Evolutionary conservation across 2,113 vertebrate genomes (phyloP).

Genomic region (Nycticorax nycticorax): DNA sequence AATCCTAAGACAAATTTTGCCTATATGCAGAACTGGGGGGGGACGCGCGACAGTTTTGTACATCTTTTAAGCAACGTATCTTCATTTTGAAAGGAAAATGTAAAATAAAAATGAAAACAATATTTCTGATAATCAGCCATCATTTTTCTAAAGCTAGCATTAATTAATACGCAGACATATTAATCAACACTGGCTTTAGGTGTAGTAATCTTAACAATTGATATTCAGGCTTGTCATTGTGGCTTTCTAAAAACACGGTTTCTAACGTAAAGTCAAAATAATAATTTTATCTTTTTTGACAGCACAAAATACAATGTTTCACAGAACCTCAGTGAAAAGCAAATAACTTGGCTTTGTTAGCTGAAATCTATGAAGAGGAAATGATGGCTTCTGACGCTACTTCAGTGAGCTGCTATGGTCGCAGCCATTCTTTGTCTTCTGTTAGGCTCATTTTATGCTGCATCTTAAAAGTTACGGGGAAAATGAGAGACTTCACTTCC

Average conservation of each 20-base stretch:
- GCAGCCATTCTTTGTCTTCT: not conserved
- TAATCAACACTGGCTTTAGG: constrained; percentile 25
- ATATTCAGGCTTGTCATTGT: not conserved
- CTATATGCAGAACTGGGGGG: not conserved
- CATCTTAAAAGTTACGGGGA: not conserved
- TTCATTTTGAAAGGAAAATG: constrained; percentile 28
- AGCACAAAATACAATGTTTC: not conserved
- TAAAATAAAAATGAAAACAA: not conserved
- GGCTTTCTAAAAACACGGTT: not conserved
- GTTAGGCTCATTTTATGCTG: not conserved
- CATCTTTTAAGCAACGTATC: constrained; percentile 45
- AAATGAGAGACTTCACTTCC: not conserved
- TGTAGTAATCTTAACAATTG: not conserved
- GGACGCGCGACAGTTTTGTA: constrained; percentile 17
- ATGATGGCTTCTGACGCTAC: not conserved
- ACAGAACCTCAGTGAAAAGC: not conserved
- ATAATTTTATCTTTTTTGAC: not conserved
- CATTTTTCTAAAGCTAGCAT: not conserved
- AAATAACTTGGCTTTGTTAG: not conserved
- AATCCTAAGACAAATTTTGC: not conserved
- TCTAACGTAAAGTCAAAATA: not conserved
- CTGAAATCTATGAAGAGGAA: not conserved
- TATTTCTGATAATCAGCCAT: not conserved
- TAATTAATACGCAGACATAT: constrained; percentile 50
- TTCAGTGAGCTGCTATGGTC: not conserved